Evolutionary conservation across 2,888 invertebrate species (phyloP).

Genomic region (Leptopilina syphax): DNA sequence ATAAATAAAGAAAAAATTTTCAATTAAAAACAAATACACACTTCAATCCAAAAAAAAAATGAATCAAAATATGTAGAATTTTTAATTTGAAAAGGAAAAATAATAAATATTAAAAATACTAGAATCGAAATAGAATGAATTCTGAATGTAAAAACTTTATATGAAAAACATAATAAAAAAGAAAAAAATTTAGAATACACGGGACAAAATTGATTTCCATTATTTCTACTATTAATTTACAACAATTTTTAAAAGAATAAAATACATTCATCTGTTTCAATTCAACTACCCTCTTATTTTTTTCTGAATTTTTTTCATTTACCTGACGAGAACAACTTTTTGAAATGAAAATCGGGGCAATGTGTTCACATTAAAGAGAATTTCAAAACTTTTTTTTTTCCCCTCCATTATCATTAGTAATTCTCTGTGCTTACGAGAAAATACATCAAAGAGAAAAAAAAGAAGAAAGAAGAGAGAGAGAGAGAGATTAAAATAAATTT

Average conservation of each 20-base stretch:
- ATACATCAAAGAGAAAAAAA: not conserved
- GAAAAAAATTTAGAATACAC: too few relatives aligned
- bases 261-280: too few relatives aligned
- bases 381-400: not conserved
- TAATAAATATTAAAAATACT: too few relatives aligned
- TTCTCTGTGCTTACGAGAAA: not conserved
- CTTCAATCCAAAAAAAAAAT: too few relatives aligned
- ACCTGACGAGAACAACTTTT: not conserved
- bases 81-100: too few relatives aligned
- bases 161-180: not conserved
- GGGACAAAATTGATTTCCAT: too few relatives aligned
- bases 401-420: not conserved
- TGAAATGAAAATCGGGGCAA: not conserved
- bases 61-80: too few relatives aligned
- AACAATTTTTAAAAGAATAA: too few relatives aligned
- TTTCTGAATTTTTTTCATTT: not conserved
- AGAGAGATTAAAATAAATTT: constrained; percentile 4
- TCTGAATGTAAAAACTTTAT: not conserved
- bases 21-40: too few relatives aligned
- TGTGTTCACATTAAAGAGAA: not conserved
- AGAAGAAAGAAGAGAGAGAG: not conserved
- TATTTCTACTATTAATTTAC: too few relatives aligned
- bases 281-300: too few relatives aligned
- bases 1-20: too few relatives aligned
- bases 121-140: not conserved